Conservation (phyloP, 2,113 vertebrate species). For the Daboia siamensis region DNA sequence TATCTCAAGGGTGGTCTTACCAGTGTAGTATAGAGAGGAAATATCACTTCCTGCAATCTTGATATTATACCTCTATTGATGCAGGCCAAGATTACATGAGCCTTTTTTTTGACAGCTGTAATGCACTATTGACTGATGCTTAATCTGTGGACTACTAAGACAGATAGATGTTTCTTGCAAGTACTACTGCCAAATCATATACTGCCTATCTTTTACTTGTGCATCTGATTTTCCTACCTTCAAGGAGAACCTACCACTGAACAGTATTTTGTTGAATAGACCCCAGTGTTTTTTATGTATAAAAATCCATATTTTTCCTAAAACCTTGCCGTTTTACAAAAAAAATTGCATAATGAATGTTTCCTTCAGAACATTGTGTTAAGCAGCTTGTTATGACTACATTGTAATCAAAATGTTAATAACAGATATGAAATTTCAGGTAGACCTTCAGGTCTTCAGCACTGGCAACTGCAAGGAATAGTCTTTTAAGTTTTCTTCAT, state of each 20-base stretch:
- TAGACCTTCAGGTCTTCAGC: not conserved
- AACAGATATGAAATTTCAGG: not conserved
- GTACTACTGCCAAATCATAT: not conserved
- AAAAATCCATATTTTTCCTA: not conserved
- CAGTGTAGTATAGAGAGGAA: not conserved
- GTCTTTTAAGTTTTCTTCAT: not conserved
- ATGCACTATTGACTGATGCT: not conserved
- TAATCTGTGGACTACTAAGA: not conserved
- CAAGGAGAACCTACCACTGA: not conserved
- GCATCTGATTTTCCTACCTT: not conserved
- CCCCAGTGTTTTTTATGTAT: not conserved
- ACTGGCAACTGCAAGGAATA: not conserved
- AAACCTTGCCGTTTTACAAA: not conserved
- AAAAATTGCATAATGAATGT: not conserved
- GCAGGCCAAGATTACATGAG: not conserved
- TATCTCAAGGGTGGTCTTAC: not conserved
- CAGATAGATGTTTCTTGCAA: not conserved
- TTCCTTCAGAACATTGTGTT: not conserved
- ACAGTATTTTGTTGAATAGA: not conserved
- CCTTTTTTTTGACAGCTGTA: not conserved
- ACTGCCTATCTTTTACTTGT: not conserved
- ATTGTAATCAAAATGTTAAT: not conserved
- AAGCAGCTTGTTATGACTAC: not conserved
- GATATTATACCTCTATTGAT: not conserved
- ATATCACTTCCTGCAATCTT: not conserved